Percentiles rank a stretch among this genome's conserved stretches.
These are phyloP conservation scores for Eclectus roratus DNA, from an alignment of 2,113 vertebrate genomes.

Conservation along the genomic window DNA sequence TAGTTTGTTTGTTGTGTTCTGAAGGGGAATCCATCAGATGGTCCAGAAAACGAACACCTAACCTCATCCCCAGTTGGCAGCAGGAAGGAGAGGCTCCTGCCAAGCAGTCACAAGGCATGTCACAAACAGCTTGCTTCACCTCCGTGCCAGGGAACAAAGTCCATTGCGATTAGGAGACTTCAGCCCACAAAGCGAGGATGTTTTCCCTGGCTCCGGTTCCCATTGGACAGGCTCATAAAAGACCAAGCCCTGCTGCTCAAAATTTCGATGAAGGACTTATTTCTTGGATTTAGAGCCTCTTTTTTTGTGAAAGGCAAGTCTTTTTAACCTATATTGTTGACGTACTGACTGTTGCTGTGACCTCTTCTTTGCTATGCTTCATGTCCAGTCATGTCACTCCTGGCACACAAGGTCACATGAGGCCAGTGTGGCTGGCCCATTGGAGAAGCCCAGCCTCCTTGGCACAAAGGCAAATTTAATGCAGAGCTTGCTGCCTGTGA, in stretches of 20 bases:
- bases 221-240: background rate
- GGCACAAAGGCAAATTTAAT: background rate
- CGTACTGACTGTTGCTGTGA: background rate
- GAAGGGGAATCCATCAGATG: background rate
- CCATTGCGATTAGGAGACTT: background rate
- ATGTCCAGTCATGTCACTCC: background rate
- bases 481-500: background rate
- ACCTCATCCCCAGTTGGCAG: background rate
- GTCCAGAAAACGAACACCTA: background rate
- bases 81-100: background rate
- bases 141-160: background rate
- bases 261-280: background rate
- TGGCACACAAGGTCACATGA: background rate
- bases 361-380: background rate
- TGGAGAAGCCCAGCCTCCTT: background rate
- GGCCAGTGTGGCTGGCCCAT: fast-evolving
- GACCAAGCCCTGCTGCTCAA: background rate
- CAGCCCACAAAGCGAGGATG: background rate
- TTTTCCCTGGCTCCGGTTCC: background rate
- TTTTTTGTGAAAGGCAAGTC: background rate
- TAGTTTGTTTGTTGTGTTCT: background rate
- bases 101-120: background rate
- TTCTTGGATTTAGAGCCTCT: background rate
- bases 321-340: background rate
- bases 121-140: background rate